Conservation (phyloP, 2,888 invertebrate genomes). For the Neocrepidodera transversa region DNA sequence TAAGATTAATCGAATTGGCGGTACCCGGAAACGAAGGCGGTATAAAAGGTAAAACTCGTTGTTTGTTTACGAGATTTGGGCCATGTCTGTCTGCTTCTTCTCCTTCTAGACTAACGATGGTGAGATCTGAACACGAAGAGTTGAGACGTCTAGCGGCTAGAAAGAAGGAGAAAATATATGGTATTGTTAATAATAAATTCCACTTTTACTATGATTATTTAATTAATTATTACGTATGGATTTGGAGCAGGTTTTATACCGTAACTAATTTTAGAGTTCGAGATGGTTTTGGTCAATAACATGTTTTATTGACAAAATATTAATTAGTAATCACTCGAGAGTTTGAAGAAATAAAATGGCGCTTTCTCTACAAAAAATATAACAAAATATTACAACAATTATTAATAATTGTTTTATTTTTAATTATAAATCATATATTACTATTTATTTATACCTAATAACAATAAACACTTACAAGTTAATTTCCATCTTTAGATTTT, state of each 20-base stretch:
- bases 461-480: too few species aligned
- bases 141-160: conserved; percentile 58
- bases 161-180: conserved; percentile 17
- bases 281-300: neutral
- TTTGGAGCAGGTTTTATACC: neutral
- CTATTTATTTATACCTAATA: too few species aligned
- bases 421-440: too few species aligned
- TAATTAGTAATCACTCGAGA: too few species aligned
- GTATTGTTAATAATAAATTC: conserved; percentile 27
- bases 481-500: too few species aligned
- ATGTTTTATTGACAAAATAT: neutral
- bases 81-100: conserved; percentile 58
- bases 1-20: conserved; percentile 78
- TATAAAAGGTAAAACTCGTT: conserved; percentile 86
- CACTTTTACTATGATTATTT: conserved; percentile 27
- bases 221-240: conserved; percentile 9
- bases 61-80: conserved; percentile 79
- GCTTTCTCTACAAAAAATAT: too few species aligned
- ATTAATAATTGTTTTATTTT: too few species aligned
- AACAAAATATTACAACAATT: too few species aligned
- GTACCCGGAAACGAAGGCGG: conserved; percentile 84
- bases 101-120: conserved; percentile 63
- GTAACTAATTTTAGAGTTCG: conserved; percentile 8
- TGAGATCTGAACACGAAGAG: conserved; percentile 59
- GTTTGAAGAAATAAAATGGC: too few species aligned